These are phyloP conservation scores for Tolmerus cingulatus DNA, from an alignment of 2,888 invertebrate species.

Conservation along the genomic window DNA sequence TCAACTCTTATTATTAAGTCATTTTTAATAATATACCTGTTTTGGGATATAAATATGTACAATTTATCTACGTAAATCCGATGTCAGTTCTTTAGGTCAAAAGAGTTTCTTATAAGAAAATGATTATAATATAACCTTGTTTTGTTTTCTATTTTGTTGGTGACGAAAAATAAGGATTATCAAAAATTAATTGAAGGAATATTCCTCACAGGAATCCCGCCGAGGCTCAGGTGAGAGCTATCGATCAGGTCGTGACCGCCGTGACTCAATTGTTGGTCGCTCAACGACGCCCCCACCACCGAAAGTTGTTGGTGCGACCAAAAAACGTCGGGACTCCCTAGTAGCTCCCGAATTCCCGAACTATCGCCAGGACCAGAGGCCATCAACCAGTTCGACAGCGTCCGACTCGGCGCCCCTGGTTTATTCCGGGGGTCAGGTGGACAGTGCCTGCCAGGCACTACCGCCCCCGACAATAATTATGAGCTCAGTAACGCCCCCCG, in stretches of 20 bases:
- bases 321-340: constrained; percentile 69
- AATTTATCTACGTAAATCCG: too few relatives aligned
- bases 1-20: too few relatives aligned
- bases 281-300: constrained; percentile 66
- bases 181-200: not conserved
- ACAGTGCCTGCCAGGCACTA: constrained; percentile 70
- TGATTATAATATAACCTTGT: too few relatives aligned
- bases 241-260: constrained; percentile 67
- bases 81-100: too few relatives aligned
- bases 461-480: constrained; percentile 82
- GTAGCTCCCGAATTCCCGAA: constrained; percentile 66
- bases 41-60: too few relatives aligned
- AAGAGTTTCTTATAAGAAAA: too few relatives aligned
- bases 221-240: constrained; percentile 75
- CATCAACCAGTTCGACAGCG: constrained; percentile 76
- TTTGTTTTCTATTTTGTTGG: not conserved
- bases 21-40: too few relatives aligned
- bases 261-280: constrained; percentile 71
- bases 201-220: constrained; percentile 59
- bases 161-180: not conserved
- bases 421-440: constrained; percentile 64
- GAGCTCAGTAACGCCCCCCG: constrained; percentile 83
- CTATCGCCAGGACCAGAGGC: constrained; percentile 71
- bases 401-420: constrained; percentile 72
- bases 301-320: constrained; percentile 71